Evolutionary conservation across 2,888 invertebrate species (phyloP).

Genomic region (Pollenia griseotomentosa): DNA sequence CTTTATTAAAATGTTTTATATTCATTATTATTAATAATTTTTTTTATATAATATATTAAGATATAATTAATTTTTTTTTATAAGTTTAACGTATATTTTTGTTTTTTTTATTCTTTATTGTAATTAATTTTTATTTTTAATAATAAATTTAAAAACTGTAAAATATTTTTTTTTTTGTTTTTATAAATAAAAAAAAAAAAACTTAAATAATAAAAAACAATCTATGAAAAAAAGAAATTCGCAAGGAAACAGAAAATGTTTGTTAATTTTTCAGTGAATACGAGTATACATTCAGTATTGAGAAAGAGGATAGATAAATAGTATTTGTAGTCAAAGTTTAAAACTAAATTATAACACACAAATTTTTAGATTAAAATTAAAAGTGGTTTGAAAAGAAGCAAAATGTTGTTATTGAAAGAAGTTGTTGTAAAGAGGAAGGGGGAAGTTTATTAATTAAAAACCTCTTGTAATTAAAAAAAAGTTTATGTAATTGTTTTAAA

Average conservation of each 20-base stretch:
- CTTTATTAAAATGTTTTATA: slow-evolving; percentile 69
- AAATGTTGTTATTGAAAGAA: background rate
- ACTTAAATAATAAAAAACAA: slow-evolving; percentile 73
- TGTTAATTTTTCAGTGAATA: slow-evolving; percentile 53
- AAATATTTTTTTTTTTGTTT: slow-evolving; percentile 44
- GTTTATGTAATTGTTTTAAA: slow-evolving; percentile 34
- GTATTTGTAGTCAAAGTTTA: background rate
- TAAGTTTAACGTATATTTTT: slow-evolving; percentile 79
- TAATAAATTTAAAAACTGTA: slow-evolving; percentile 73
- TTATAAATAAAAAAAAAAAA: slow-evolving; percentile 60
- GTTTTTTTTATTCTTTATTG: slow-evolving; percentile 42
- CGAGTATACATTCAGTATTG: slow-evolving; percentile 67
- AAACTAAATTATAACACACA: slow-evolving; percentile 43
- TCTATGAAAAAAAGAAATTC: slow-evolving; percentile 62
- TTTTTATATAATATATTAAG: slow-evolving; percentile 82
- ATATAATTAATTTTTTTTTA: slow-evolving; percentile 77
- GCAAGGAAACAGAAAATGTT: slow-evolving; percentile 60
- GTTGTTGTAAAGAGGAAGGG: background rate
- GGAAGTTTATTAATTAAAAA: slow-evolving; percentile 15
- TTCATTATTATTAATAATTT: slow-evolving; percentile 63
- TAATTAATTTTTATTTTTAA: slow-evolving; percentile 57
- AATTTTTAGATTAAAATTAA: background rate
- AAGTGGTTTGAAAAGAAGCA: background rate
- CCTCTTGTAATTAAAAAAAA: slow-evolving; percentile 66
- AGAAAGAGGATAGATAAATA: background rate